A percentile compares a stretch with the other conserved stretches of the same genome.
phyloP scores from a whole-genome alignment of 2,888 invertebrate genomes.

The Dendrolimus pini region DNA sequence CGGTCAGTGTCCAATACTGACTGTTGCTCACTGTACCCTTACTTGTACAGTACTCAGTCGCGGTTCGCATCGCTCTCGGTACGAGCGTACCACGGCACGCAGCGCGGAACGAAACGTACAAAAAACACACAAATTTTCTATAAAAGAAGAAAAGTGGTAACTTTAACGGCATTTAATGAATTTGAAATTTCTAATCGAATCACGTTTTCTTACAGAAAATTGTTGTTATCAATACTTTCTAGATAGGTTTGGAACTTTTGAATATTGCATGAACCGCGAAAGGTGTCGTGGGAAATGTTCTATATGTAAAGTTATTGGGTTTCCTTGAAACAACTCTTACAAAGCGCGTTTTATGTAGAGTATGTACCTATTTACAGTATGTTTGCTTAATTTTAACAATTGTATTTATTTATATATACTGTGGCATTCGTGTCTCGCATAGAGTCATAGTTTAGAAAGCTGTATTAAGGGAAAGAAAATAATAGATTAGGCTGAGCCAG shows the following conservation, averaged over 20 bases:
- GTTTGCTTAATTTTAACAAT: no score
- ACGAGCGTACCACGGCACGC: slow-evolving; percentile 32
- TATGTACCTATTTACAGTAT: no score
- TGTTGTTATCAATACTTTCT: slow-evolving; percentile 1
- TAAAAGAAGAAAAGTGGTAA: slow-evolving; percentile 3
- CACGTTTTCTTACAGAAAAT: not conserved
- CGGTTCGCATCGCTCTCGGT: slow-evolving; percentile 39
- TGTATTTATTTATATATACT: no score
- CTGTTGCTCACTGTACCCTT: slow-evolving; percentile 16
- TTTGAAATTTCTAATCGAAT: not conserved
- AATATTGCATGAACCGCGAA: slow-evolving; percentile 45
- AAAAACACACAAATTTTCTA: not conserved
- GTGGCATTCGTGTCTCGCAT: no score
- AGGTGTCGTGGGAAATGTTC: slow-evolving; percentile 22
- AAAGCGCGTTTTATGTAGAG: no score
- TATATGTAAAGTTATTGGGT: not conserved
- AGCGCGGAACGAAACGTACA: not conserved
- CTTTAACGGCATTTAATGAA: not conserved
- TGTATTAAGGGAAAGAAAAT: no score
- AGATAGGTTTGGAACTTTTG: slow-evolving; percentile 33
- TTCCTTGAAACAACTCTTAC: not conserved
- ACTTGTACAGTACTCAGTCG: slow-evolving; percentile 24
- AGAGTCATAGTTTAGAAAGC: no score
- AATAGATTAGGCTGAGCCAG: no score
- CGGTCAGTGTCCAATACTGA: slow-evolving; percentile 9